These are phyloP conservation scores for Tangara arthus DNA, from an alignment of 2,797 vertebrate species.

Conservation along the genomic window DNA sequence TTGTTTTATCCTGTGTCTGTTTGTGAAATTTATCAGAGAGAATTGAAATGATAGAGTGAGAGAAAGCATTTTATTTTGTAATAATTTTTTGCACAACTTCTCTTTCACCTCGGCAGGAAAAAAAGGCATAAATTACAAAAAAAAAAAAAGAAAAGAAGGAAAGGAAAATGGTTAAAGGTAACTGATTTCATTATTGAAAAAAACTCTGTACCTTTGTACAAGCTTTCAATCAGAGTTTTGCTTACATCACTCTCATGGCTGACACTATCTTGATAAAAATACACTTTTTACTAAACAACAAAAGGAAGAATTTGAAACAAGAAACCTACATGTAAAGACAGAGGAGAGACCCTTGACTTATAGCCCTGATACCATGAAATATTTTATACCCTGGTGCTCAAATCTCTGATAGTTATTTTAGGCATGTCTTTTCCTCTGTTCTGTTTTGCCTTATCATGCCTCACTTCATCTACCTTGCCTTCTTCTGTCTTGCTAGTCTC, in stretches of 20 bases:
- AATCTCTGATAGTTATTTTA: background rate
- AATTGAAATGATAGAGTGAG: background rate
- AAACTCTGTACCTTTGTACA: background rate
- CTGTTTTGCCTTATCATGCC: background rate
- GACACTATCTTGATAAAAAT: background rate
- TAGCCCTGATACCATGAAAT: background rate
- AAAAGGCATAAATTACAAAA: background rate
- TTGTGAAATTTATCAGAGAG: background rate
- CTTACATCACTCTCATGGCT: background rate
- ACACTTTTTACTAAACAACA: background rate
- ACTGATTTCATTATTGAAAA: constrained; percentile 5
- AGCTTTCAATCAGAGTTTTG: background rate
- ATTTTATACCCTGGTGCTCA: background rate
- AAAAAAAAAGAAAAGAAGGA: background rate
- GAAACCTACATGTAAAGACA: background rate
- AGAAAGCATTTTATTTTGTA: background rate
- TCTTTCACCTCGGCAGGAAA: constrained; percentile 2
- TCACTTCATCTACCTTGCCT: background rate
- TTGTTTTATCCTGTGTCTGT: background rate
- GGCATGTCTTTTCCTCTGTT: background rate
- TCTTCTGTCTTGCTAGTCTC: background rate
- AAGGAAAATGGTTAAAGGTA: background rate
- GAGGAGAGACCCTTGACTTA: background rate
- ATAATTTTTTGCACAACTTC: background rate
- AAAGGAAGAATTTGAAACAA: background rate